Percentiles rank a stretch among this genome's conserved stretches.
phyloP scores from a whole-genome alignment of 2,888 invertebrate genomes.

The Sipha maydis region DNA sequence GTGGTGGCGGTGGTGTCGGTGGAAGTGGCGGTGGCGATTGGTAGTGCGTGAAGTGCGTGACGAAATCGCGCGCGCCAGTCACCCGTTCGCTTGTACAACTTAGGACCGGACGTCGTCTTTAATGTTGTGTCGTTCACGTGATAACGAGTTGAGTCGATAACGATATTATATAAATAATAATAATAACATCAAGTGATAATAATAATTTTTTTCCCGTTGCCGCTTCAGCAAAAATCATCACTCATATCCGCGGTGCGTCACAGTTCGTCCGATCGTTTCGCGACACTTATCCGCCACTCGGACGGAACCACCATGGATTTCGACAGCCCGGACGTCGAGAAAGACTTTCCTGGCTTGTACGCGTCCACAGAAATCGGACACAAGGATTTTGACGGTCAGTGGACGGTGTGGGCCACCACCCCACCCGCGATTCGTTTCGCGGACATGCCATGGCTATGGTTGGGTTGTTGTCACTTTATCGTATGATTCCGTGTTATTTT shows the following conservation, averaged over 20 bases:
- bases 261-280: neutral
- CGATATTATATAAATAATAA: neutral
- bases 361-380: constrained; percentile 77
- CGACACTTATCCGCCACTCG: neutral
- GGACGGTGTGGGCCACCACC: neutral
- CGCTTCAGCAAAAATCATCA: too few relatives aligned
- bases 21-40: neutral
- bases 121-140: neutral
- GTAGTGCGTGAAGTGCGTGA: constrained; percentile 40
- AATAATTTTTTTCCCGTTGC: neutral
- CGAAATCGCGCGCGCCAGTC: constrained; percentile 7
- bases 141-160: neutral
- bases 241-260: neutral
- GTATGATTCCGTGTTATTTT: constrained; percentile 66
- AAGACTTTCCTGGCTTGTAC: constrained; percentile 89
- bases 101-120: neutral
- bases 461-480: too few relatives aligned
- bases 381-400: constrained; percentile 81
- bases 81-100: too few relatives aligned
- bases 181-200: neutral
- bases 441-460: too few relatives aligned
- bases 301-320: constrained; percentile 74
- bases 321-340: constrained; percentile 89
- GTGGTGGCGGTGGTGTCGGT: neutral
- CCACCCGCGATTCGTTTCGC: neutral